Conservation (phyloP, 2,888 invertebrate species). For the Pristionchus exspectatus region DNA sequence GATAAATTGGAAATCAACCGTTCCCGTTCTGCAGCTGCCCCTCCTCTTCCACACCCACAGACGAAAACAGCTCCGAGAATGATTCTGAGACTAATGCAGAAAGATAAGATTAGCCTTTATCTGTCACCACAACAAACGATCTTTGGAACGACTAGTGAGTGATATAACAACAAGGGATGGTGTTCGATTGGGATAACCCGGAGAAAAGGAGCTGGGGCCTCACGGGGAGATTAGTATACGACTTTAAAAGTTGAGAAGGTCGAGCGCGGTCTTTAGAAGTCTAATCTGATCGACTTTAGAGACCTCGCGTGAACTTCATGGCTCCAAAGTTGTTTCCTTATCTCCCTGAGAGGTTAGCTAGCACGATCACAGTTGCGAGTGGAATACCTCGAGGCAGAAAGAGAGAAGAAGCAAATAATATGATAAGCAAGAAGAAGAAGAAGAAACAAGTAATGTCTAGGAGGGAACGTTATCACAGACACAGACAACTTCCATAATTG, state of each 20-base stretch:
- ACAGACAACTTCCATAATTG: neutral
- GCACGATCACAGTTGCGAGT: neutral
- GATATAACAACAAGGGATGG: neutral
- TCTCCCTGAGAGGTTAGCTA: neutral
- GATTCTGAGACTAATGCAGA: neutral
- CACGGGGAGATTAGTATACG: neutral
- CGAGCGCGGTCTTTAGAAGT: too few relatives aligned
- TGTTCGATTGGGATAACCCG: neutral
- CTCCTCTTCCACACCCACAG: neutral
- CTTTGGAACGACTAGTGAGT: neutral
- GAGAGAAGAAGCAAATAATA: neutral
- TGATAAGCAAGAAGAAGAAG: neutral
- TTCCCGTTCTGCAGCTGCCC: neutral
- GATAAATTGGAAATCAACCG: neutral
- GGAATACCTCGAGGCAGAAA: conserved; percentile 5
- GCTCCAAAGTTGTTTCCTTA: too few relatives aligned
- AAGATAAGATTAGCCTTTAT: neutral
- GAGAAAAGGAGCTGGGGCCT: neutral
- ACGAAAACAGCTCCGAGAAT: neutral
- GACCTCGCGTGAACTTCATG: too few relatives aligned
- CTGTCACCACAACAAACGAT: neutral
- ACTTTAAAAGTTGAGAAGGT: too few relatives aligned
- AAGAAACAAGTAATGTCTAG: neutral
- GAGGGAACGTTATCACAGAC: conserved; percentile 6
- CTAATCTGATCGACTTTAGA: too few relatives aligned